Conservation (phyloP, 2,797 vertebrate species). For the Cynodonichthys magdalenae region DNA sequence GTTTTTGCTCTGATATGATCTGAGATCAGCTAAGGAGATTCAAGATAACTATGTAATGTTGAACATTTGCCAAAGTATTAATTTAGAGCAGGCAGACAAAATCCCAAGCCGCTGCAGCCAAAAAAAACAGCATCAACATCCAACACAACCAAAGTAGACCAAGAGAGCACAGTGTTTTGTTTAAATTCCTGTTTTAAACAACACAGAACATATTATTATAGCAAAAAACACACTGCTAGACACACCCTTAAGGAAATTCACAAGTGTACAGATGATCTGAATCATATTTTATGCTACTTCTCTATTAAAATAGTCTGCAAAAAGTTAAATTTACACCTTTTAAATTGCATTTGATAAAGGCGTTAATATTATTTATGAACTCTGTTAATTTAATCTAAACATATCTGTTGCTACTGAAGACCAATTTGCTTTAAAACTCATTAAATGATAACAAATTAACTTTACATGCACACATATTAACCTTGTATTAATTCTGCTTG, state of each 20-base stretch:
- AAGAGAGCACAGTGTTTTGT: conserved; percentile 7
- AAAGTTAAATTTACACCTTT: too few relatives aligned
- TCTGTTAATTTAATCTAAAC: conserved; percentile 66
- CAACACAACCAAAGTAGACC: conserved; percentile 21
- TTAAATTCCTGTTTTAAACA: background rate
- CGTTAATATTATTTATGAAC: background rate
- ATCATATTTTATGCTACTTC: background rate
- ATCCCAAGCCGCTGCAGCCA: conserved; percentile 36
- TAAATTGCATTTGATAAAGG: too few relatives aligned
- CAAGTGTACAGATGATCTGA: background rate
- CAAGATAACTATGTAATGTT: conserved; percentile 62
- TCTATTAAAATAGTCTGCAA: too few relatives aligned
- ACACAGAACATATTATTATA: too few relatives aligned
- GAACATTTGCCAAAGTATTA: conserved; percentile 61
- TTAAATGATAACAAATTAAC: background rate
- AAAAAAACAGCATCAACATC: conserved; percentile 32
- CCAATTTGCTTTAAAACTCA: background rate
- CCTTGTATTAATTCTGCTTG: background rate
- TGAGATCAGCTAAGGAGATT: conserved; percentile 62
- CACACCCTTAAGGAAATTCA: background rate
- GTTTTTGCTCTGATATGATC: conserved; percentile 60
- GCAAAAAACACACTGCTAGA: too few relatives aligned
- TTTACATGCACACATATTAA: background rate
- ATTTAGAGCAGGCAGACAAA: conserved; percentile 53
- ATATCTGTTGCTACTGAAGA: conserved; percentile 15